phyloP scores from a whole-genome alignment of 2,888 invertebrate genomes.

The Euphydryas editha region DNA sequence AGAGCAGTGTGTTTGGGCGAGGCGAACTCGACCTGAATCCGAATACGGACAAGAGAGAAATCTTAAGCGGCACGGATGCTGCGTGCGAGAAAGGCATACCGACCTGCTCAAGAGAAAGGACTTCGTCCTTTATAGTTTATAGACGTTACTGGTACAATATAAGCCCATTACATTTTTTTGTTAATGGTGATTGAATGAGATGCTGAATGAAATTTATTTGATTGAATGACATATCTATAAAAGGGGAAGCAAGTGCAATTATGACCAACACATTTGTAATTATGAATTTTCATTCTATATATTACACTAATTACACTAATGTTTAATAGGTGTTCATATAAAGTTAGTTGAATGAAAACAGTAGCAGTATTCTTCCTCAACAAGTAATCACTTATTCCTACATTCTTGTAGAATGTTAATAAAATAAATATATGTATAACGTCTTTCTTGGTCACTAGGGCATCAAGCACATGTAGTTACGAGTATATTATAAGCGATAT shows the following conservation, averaged over 20 bases:
- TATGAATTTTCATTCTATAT: too few species aligned
- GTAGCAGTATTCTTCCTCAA: too few species aligned
- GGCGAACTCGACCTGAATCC: slow-evolving; percentile 75
- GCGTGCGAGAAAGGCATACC: slow-evolving; percentile 49
- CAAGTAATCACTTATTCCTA: too few species aligned
- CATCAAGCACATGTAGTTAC: slow-evolving; percentile 62
- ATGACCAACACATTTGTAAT: too few species aligned
- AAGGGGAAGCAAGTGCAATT: too few species aligned
- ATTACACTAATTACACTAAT: too few species aligned
- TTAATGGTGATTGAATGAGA: background rate
- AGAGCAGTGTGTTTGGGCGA: slow-evolving; percentile 65
- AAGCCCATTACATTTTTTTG: slow-evolving; percentile 4
- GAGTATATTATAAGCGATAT: slow-evolving; percentile 65
- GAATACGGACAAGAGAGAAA: slow-evolving; percentile 79
- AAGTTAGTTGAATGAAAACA: too few species aligned
- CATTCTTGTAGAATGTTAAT: slow-evolving; percentile 9
- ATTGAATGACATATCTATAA: background rate
- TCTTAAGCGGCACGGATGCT: slow-evolving; percentile 60
- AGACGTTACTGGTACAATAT: background rate
- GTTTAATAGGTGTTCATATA: too few species aligned
- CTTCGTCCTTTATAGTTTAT: slow-evolving; percentile 49
- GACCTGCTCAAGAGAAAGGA: slow-evolving; percentile 67
- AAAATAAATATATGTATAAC: slow-evolving; percentile 44
- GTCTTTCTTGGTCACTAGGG: slow-evolving; percentile 71
- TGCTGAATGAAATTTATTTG: background rate